Evolutionary conservation across 2,797 vertebrate genomes (phyloP).

Genomic region (Scolopax rusticola): DNA sequence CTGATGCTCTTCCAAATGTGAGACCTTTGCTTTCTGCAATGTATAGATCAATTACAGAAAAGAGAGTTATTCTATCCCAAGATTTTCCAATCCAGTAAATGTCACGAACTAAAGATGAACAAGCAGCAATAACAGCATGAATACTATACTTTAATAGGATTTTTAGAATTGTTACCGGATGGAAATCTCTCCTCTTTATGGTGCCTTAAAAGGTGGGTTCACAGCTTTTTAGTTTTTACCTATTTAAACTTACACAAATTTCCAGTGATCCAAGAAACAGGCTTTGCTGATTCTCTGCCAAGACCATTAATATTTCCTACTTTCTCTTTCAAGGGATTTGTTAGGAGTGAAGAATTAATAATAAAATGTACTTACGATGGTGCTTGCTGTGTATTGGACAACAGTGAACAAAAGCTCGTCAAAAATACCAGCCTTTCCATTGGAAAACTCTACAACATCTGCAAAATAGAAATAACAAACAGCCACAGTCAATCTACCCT

Average conservation of each 20-base stretch:
- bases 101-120: background rate
- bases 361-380: conserved; percentile 74
- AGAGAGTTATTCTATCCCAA: background rate
- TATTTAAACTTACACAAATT: background rate
- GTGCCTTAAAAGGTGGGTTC: background rate
- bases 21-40: background rate
- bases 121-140: background rate
- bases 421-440: conserved; percentile 58
- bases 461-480: background rate
- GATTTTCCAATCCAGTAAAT: background rate
- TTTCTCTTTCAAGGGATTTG: background rate
- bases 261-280: background rate
- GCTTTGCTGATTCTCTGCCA: background rate
- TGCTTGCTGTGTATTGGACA: conserved; percentile 32
- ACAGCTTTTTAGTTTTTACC: background rate
- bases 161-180: background rate
- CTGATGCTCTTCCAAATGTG: background rate
- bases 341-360: background rate
- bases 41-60: background rate
- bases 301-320: background rate
- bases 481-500: background rate
- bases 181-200: background rate
- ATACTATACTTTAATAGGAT: background rate
- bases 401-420: conserved; percentile 19
- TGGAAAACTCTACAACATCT: conserved; percentile 8